Percentiles rank a stretch among this genome's conserved stretches.
These are phyloP conservation scores for Girardinus metallicus DNA, from an alignment of 2,797 vertebrate species.

Conservation along the genomic window DNA sequence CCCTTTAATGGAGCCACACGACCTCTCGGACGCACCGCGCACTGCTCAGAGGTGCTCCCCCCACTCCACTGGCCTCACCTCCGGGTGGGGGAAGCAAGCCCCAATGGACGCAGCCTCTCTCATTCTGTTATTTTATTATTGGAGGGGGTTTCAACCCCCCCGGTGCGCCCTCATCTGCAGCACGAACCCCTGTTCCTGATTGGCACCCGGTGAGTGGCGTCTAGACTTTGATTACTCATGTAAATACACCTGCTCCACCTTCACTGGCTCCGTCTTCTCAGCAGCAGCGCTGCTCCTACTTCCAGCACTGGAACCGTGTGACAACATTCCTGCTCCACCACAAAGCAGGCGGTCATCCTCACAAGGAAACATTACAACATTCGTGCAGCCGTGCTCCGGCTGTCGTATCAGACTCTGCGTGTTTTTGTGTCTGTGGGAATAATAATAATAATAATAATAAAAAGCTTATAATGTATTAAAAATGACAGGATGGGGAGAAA, in stretches of 20 bases:
- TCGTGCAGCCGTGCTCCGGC: conserved; percentile 52
- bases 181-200: conserved; percentile 47
- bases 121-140: conserved; percentile 25
- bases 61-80: conserved; percentile 17
- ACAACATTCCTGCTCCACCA: conserved; percentile 49
- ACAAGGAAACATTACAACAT: conserved; percentile 63
- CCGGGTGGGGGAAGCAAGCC: conserved; percentile 41
- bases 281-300: conserved; percentile 33
- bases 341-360: conserved; percentile 55
- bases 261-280: conserved; percentile 35
- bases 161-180: conserved; percentile 52
- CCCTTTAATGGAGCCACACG: conserved; percentile 75
- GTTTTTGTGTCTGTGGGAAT: conserved; percentile 39
- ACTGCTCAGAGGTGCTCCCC: neutral
- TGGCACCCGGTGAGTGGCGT: conserved; percentile 61
- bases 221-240: conserved; percentile 70
- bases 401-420: conserved; percentile 26
- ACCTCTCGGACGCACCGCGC: conserved; percentile 68
- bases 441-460: neutral
- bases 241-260: conserved; percentile 67
- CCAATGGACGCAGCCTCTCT: conserved; percentile 38
- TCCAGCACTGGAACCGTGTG: conserved; percentile 26
- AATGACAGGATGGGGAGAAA: neutral
- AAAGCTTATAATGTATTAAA: neutral
- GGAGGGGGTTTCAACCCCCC: conserved; percentile 57